Base-by-base conservation (phyloP, 2,888 invertebrate species). In the Priocnemis perturbator region DNA sequence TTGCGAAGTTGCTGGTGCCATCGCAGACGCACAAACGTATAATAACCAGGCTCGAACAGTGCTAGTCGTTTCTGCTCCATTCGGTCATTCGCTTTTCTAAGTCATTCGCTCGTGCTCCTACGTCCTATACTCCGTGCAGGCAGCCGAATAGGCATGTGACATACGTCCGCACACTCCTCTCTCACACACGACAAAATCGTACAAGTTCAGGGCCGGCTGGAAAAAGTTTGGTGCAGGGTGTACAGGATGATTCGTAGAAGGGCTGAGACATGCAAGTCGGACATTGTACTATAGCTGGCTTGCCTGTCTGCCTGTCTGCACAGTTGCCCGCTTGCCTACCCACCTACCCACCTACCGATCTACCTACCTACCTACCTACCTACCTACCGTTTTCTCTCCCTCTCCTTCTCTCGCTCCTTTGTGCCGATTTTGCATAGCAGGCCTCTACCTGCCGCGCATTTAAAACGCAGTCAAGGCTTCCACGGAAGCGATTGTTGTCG, bases 361-460 rank as follows among this genome's bases (percentile, higher is more conserved):
- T 44, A 58, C 58, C 58, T 45, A 58, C 44, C 58, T 44, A 30
- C 55, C 55, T 15, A 57, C 20, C 57, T 37, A 57, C 57, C 57
- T 19, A 57, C 58, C 68, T 21, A 53, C 58, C 58, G 58, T 21
- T 64, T 62, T 59, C 61, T 53, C 19, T 45, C 60, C 62, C 30
- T 69, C 59, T 69, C 59, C 72, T 67, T 69, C 59, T 71, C 55
- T 73, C 64, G 68, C 72, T 74, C 61, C 77, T 83, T 82, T 82
- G 76, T 82, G 71, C 65, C 74, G 76, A 84, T 84, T 84, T 83
- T 81, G 82, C 81, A 78, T 79, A 74, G 80, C 76, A 78, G 73
- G 73, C 76, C 73, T 79, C 74, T 84, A 78, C 79, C 81, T 81
- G 83, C 71, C 76, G 72, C 64, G 83, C 80, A 78, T 80, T 84